phyloP scores from a whole-genome alignment of 2,888 invertebrate species.

The Hirtodrosophila alboralis region DNA sequence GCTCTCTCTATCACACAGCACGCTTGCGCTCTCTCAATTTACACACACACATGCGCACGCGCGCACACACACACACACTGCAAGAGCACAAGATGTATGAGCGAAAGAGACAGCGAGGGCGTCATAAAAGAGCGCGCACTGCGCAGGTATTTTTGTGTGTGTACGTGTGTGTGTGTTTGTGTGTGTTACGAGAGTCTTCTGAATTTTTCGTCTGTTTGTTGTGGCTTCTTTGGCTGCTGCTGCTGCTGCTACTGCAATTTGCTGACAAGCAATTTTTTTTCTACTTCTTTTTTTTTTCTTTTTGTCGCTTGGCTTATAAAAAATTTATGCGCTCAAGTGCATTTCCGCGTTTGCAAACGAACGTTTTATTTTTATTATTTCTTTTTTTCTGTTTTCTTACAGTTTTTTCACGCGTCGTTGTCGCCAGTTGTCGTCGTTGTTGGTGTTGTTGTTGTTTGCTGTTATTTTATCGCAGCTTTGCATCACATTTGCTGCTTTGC shows the following conservation, averaged over 20 bases:
- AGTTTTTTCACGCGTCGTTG: slow-evolving; percentile 57
- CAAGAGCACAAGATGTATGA: slow-evolving; percentile 2
- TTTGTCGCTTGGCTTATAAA: slow-evolving; percentile 65
- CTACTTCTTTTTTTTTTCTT: slow-evolving; percentile 23
- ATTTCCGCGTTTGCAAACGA: slow-evolving; percentile 68
- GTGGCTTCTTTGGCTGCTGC: slow-evolving; percentile 48
- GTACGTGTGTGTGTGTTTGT: slow-evolving; percentile 2
- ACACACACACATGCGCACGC: slow-evolving; percentile 13
- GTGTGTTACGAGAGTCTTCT: slow-evolving; percentile 5
- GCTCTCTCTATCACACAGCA: too few species aligned
- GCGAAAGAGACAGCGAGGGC: slow-evolving; percentile 25
- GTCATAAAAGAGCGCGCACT: slow-evolving; percentile 18
- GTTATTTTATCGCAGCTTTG: slow-evolving; percentile 51
- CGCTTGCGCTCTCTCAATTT: neutral
- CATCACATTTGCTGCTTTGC: slow-evolving; percentile 59
- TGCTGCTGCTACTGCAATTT: slow-evolving; percentile 44
- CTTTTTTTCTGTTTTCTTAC: slow-evolving; percentile 31
- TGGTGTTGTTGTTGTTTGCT: slow-evolving; percentile 30
- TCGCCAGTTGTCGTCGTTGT: slow-evolving; percentile 33
- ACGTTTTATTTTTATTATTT: slow-evolving; percentile 39
- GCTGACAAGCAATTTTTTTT: slow-evolving; percentile 61
- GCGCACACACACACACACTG: slow-evolving; percentile 10
- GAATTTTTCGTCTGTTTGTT: slow-evolving; percentile 38
- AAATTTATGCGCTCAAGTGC: slow-evolving; percentile 78
- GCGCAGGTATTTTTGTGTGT: slow-evolving; percentile 40